Conservation (phyloP, 2,888 invertebrate genomes). For the Steromphala cineraria region DNA sequence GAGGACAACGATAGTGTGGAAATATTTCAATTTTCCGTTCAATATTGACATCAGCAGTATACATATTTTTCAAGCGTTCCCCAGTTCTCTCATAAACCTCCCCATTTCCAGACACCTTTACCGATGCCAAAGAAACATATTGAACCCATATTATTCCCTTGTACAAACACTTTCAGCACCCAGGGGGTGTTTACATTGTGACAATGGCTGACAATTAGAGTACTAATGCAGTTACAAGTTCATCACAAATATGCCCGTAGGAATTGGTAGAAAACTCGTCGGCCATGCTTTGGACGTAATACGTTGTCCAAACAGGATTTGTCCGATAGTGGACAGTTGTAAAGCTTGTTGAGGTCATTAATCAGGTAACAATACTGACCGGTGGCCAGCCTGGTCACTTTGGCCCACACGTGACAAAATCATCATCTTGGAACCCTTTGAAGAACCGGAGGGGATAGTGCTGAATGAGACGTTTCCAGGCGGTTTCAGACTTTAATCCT, state of each 20-base stretch:
- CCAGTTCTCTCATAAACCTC: not conserved
- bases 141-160: not conserved
- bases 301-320: conserved; percentile 6
- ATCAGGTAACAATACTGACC: not conserved
- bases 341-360: not conserved
- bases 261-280: not conserved
- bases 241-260: not conserved
- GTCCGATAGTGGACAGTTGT: not conserved
- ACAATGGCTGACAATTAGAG: conserved; percentile 4
- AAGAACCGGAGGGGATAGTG: not conserved
- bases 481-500: not conserved
- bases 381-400: not conserved
- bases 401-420: not conserved
- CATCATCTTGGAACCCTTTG: not conserved
- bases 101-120: not conserved
- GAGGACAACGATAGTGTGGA: not conserved
- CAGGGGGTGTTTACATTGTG: not conserved
- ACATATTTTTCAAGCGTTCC: conserved; percentile 11
- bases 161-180: not conserved
- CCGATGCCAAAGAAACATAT: conserved; percentile 1
- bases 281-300: not conserved
- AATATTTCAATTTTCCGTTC: not conserved
- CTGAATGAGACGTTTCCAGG: conserved; percentile 4
- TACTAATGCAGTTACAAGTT: conserved; percentile 4
- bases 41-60: conserved; percentile 9